Evolutionary conservation across 2,888 invertebrate genomes (phyloP), one percentile per base, ranked within the genome.

Genomic region (Clepsis dumicolana): DNA sequence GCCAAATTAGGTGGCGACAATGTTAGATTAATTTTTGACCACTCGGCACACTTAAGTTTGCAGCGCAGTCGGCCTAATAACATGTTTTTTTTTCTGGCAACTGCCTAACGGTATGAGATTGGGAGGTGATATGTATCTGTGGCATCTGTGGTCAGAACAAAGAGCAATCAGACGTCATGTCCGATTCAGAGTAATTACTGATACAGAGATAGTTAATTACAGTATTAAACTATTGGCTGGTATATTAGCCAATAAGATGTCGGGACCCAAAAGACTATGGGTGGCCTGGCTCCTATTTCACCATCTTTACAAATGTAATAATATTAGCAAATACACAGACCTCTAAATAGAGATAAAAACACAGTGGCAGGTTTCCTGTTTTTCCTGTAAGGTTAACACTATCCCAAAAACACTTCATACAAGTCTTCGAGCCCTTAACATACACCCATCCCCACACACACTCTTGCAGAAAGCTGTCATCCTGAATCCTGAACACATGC

Each of bases 161-260:
- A 68, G 68, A 29, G 12, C 32, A 44, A 68, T 68, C 68, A 53
- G 59, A 64, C 64, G 68, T 68, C 63, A 68, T 32, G 68, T 63
- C 63, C n/a, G 52, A 56, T 63, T 27, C 62, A 57, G 57, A 50
- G 65, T 65, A 41, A 62, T 65, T 66, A 66, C 61, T 57, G 67
- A 68, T 63, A 63, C 29, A 44, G 63, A 63, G 63, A 68, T 64
- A 41, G 32, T 25, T 38, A 38, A 62, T 62, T 62, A 59, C 56
- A 2, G 54, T 48, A 48, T 48, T 10, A 48, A 48, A 48, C 10
- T 21, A 48, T 48, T 48, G 41, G 41, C n/a, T 44, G 18, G 12
- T 10, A 48, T 48, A 48, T 48, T 24, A 48, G 48, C 12, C 21
- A 7, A 16, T 7, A 7, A 44, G 21, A 48, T 12, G 48, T 48